Base-by-base conservation (phyloP, 2,888 invertebrate species). In the Noctua janthe region DNA sequence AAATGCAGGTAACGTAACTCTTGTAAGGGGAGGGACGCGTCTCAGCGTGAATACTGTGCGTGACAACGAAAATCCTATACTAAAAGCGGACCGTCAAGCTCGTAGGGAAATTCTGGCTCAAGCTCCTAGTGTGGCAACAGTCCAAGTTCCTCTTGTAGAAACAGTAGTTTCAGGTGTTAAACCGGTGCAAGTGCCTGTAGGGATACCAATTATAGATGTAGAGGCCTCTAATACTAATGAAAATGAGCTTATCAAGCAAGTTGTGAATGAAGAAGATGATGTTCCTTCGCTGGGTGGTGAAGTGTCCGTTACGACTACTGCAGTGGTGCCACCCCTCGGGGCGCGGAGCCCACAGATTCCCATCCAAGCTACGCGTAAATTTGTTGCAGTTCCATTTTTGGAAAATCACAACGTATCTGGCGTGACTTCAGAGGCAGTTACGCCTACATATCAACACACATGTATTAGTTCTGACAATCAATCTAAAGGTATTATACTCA, bases 391-490 rank as follows among this genome's bases (percentile, higher is more conserved):
- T 47, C 70, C 81, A 43, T 15, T 13, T 64, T 2, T 54, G 20
- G 23, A 49, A 29, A 54, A 62, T 15, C 35, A 15, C 2, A 64
- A 62, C 35, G 8, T 15, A 20, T 15, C 83, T 62, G 10, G 35
- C 76, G 83, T 17, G n/a, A 39, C 47, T 62, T 39, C 54, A 13
- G 39, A 71, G 15, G 13, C 11, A 56, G 15, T 1, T 56, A 66
- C n/a, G 20, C 29, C 23, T 17, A 6, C 29, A 6, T 51, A 49
- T 70, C 51, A 1, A 49, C 35, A 66, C 51, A 51, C 59, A 47
- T 29, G 23, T 69, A 7, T 49, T 56, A 62, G 72, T 85, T 39
- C 80, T 72, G 81, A 82, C n/a, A 62, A 56, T n/a, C 85, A 43
- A 20, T 35, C 51, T n/a, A 39, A 59, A 72, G 54, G 69, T n/a